Conservation (phyloP, 2,113 vertebrate species). For the Enhydra lutris region DNA sequence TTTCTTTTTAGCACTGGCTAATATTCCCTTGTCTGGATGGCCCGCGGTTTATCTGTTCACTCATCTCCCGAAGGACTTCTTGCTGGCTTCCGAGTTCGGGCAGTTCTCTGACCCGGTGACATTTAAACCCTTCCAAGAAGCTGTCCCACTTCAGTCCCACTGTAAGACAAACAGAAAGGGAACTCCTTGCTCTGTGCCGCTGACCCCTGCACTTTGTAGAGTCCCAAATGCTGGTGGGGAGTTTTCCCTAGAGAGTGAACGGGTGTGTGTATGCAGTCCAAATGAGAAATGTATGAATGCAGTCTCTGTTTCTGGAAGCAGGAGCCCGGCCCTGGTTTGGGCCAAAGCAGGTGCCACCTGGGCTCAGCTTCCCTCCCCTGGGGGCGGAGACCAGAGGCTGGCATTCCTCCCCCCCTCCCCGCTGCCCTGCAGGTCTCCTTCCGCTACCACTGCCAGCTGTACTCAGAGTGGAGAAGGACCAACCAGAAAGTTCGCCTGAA, state of each 20-base stretch:
- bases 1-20: neutral
- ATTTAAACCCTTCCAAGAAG: neutral
- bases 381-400: neutral
- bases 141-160: neutral
- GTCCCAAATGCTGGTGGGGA: neutral
- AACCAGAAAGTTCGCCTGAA: constrained; percentile 95
- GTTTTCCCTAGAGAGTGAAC: neutral
- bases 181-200: neutral
- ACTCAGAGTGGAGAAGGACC: constrained; percentile 95
- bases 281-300: neutral
- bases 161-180: neutral
- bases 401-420: neutral
- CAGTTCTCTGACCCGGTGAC: neutral
- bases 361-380: neutral
- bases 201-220: neutral
- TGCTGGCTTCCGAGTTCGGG: neutral
- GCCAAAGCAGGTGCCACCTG: neutral
- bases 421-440: constrained; percentile 90
- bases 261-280: neutral
- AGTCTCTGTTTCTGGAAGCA: neutral
- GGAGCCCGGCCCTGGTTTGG: neutral
- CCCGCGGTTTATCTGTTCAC: neutral
- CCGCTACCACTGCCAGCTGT: constrained; percentile 98
- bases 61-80: neutral
- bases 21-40: neutral